Evolutionary conservation across 2,797 vertebrate genomes (phyloP).

Genomic region (Acridotheres tristis): DNA sequence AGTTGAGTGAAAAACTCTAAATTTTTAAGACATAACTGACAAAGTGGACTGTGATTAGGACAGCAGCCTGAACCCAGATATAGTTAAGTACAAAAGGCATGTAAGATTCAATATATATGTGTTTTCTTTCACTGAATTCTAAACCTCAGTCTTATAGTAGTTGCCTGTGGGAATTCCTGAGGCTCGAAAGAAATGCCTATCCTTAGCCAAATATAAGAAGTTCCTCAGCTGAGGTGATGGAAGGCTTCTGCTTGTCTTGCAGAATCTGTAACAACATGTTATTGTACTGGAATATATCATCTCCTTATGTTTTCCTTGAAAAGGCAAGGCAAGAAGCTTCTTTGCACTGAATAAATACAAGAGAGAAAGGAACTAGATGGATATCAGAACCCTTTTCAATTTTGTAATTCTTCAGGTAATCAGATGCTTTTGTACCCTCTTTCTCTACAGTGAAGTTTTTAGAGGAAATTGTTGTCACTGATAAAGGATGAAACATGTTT

Average conservation of each 20-base stretch:
- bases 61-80: neutral
- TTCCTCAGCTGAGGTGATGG: neutral
- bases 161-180: neutral
- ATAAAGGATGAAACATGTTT: neutral
- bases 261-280: neutral
- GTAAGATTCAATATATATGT: neutral
- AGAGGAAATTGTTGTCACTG: neutral
- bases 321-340: neutral
- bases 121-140: neutral
- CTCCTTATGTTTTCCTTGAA: neutral
- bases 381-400: neutral
- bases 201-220: neutral
- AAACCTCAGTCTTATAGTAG: neutral
- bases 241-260: neutral
- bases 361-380: fast-evolving
- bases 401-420: neutral
- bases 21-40: neutral
- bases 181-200: neutral
- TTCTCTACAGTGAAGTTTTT: neutral
- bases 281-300: neutral
- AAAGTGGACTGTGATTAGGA: neutral
- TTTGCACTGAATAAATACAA: neutral
- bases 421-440: neutral
- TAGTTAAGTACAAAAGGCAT: neutral
- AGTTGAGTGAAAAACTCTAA: neutral